Conservation (phyloP, 1,140 invertebrate species). For the Hycleus cichorii region DNA sequence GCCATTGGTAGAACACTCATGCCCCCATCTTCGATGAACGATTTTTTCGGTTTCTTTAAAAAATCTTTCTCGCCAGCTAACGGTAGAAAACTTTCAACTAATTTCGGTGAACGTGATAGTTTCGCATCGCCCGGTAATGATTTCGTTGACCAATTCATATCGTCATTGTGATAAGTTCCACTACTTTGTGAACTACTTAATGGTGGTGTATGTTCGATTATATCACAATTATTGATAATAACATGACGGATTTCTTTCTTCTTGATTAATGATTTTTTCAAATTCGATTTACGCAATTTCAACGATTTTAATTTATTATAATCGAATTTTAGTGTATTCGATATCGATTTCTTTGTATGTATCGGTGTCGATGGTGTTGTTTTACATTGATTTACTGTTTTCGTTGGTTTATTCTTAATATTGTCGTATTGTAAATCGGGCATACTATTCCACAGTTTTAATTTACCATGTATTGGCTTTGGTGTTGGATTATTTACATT, state of each 20-base stretch:
- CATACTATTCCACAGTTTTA: constrained; percentile 39
- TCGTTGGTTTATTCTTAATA: constrained; percentile 10
- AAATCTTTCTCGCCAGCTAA: constrained; percentile 49
- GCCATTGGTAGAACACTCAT: constrained; percentile 50
- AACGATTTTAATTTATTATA: constrained; percentile 23
- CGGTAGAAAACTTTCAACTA: constrained; percentile 38
- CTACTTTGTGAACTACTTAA: constrained; percentile 28
- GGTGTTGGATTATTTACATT: not conserved
- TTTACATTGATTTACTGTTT: constrained; percentile 19
- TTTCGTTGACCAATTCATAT: constrained; percentile 16
- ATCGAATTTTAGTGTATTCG: constrained; percentile 35
- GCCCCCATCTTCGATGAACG: constrained; percentile 58
- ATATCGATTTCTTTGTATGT: constrained; percentile 30
- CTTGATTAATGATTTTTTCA: constrained; percentile 21
- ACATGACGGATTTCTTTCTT: constrained; percentile 21
- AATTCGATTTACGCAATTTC: constrained; percentile 14
- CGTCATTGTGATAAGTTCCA: constrained; percentile 12
- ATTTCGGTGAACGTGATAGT: constrained; percentile 20
- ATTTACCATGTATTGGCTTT: constrained; percentile 25
- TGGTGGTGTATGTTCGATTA: constrained; percentile 35
- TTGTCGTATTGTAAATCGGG: constrained; percentile 27
- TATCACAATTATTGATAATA: constrained; percentile 34
- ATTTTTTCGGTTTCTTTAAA: constrained; percentile 47
- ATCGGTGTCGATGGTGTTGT: constrained; percentile 36
- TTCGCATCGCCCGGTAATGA: constrained; percentile 8